Evolutionary conservation across 2,888 invertebrate species (phyloP), one percentile per base, ranked within the genome.

Genomic region (Cheilosia impressa): DNA sequence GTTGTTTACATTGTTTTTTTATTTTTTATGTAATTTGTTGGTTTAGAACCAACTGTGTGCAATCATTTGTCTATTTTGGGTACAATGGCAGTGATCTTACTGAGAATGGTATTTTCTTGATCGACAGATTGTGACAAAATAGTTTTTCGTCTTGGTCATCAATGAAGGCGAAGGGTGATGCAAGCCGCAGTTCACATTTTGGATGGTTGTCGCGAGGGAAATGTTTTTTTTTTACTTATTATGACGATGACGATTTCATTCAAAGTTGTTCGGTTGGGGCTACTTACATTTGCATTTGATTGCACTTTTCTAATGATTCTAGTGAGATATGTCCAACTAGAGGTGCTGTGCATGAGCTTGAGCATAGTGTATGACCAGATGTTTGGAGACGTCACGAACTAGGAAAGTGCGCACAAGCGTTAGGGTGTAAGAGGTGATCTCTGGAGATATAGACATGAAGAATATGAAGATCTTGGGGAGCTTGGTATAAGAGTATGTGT

Each of bases 71-170:
- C 27, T 41, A 41, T 22, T 22, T 38, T 4, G 66, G 7, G 22
- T 24, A 15, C 52, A 52, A 24, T 24, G 24, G 13, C 38, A 10
- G n/a, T 31, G 68, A 68, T 68, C 31, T 10, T 53, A 50, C 43
- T 15, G 53, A 15, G 55, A 2, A 66, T 45, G 66, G 31, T 31
- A 31, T 31, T 9, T 9, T 31, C 7, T 66, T 38, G 45, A 73
- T 78, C 73, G 78, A 73, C 55, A 68, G 52, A 41, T 83, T 78
- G 68, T 78, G 83, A 78, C 73, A 69, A 45, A 68, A 73, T 27
- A 68, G 62, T 68, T 68, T 24, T 45, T 43, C 45, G 43, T 73
- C 57, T 69, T 83, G 83, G 83, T 78, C 83, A 83, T 50, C 77
- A 57, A 57, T 52, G 62, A 17, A 34, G 62, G 69, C 50, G 57